Conservation (phyloP, 1,140 invertebrate genomes). For the Macrobrachium rosenbergii region DNA sequence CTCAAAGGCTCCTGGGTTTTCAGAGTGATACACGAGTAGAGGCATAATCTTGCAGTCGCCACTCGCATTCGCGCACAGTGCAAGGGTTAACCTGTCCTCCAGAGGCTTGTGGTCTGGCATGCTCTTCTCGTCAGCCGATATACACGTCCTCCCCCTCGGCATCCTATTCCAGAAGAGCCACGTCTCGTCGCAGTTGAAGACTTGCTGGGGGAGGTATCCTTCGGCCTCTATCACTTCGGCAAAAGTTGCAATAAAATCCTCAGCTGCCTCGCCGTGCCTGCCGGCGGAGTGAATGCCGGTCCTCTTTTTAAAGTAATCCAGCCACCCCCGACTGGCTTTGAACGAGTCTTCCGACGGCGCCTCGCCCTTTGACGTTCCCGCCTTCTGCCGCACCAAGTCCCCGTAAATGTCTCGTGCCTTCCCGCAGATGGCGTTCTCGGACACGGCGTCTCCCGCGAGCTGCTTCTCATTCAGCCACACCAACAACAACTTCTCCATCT, state of each 20-base stretch:
- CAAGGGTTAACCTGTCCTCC: not conserved
- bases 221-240: not conserved
- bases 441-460: no score
- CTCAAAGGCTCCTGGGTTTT: not conserved
- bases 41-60: not conserved
- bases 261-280: not conserved
- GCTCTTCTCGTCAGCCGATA: not conserved
- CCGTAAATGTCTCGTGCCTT: no score
- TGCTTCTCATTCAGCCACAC: no score
- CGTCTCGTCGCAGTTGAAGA: not conserved
- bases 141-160: not conserved
- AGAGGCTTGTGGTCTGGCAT: not conserved
- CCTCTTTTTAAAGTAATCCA: no score
- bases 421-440: no score
- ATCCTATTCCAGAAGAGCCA: not conserved
- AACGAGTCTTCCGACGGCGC: no score
- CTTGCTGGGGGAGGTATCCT: not conserved
- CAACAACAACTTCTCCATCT: no score
- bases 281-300: no score
- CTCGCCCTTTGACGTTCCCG: no score
- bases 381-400: no score
- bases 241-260: no score
- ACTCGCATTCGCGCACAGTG: not conserved
- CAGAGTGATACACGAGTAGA: not conserved
- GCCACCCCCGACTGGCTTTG: no score